These are phyloP conservation scores for Mizuhopecten yessoensis DNA, from an alignment of 1,140 invertebrate genomes.

Conservation along the genomic window DNA sequence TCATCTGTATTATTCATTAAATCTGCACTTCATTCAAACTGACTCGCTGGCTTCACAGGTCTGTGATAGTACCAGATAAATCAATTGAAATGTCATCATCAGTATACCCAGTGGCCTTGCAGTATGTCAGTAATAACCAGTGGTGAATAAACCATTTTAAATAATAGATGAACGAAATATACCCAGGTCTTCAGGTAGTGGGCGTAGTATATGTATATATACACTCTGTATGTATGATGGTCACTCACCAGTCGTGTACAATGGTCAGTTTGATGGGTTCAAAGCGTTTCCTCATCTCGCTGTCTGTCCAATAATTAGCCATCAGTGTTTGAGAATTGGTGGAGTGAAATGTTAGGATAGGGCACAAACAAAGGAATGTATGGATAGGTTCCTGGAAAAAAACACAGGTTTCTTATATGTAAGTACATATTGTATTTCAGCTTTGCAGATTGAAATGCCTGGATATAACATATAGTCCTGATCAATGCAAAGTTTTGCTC, in stretches of 20 bases:
- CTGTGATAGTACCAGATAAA: neutral
- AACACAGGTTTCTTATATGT: neutral
- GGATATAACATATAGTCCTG: too few relatives aligned
- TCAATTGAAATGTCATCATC: neutral
- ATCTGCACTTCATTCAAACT: neutral
- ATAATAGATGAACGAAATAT: neutral
- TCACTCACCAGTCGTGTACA: neutral
- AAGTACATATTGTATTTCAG: neutral
- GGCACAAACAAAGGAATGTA: neutral
- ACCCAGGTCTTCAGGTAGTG: neutral
- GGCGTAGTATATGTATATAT: neutral
- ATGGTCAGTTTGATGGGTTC: too few relatives aligned
- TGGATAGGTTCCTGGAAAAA: neutral
- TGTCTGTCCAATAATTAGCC: too few relatives aligned
- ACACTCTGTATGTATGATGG: too few relatives aligned
- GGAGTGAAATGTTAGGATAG: too few relatives aligned
- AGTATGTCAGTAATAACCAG: neutral
- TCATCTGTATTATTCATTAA: neutral
- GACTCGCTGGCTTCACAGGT: neutral
- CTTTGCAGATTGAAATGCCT: neutral
- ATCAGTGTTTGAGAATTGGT: too few relatives aligned
- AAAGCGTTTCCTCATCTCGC: too few relatives aligned
- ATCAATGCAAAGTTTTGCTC: too few relatives aligned
- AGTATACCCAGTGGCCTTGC: neutral
- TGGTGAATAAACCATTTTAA: neutral